These are phyloP conservation scores for Ranitomeya variabilis DNA, from an alignment of 2,113 vertebrate genomes.

Conservation along the genomic window DNA sequence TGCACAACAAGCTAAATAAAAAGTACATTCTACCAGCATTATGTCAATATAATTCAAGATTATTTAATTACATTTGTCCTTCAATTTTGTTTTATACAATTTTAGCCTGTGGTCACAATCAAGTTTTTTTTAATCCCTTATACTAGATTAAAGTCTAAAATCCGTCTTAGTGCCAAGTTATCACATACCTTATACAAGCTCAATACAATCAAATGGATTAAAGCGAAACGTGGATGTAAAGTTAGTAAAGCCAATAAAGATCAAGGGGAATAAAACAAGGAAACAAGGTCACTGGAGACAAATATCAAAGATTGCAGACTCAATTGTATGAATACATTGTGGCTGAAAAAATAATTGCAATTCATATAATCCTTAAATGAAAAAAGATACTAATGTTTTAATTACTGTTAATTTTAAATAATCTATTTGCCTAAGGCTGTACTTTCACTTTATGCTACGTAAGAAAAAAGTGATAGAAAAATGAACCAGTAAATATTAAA, in stretches of 20 bases:
- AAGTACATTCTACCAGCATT: neutral
- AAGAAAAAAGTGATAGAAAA: neutral
- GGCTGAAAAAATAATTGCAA: constrained; percentile 10
- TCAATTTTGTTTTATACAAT: constrained; percentile 69
- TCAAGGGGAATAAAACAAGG: constrained; percentile 63
- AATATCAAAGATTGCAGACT: constrained; percentile 57
- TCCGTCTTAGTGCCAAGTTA: constrained; percentile 72
- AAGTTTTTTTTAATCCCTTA: constrained; percentile 64
- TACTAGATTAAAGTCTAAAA: constrained; percentile 74
- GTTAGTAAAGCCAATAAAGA: constrained; percentile 65
- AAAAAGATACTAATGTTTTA: neutral
- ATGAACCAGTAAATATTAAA: neutral
- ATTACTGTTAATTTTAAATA: constrained; percentile 5
- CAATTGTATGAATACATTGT: constrained; percentile 45
- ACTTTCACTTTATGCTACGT: neutral
- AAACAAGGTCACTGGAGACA: constrained; percentile 69
- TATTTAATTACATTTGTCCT: constrained; percentile 72
- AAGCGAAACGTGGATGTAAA: constrained; percentile 63
- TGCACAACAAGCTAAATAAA: neutral
- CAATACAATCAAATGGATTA: constrained; percentile 68
- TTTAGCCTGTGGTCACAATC: constrained; percentile 68
- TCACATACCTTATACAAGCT: constrained; percentile 66
- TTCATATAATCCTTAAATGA: neutral
- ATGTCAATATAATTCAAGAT: constrained; percentile 56
- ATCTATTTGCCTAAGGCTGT: neutral